phyloP scores from a whole-genome alignment of 1,140 invertebrate species.

The Artemia franciscana region DNA sequence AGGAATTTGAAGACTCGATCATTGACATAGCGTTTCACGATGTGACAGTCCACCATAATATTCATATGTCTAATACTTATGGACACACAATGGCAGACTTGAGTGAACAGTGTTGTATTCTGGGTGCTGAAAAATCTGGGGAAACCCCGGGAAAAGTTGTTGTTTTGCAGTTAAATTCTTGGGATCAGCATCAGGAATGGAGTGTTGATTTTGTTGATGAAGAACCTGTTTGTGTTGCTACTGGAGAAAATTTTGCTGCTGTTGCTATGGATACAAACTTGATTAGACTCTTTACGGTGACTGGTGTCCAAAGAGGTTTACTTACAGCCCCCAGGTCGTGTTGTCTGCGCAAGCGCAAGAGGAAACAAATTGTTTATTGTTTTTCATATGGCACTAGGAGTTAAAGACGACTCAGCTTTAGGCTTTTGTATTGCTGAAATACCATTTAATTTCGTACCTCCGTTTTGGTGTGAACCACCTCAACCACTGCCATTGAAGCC shows the following conservation, averaged over 20 bases:
- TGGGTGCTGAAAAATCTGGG: slow-evolving; percentile 38
- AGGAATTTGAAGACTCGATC: slow-evolving; percentile 27
- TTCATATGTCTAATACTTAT: slow-evolving; percentile 62
- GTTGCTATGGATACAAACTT: slow-evolving; percentile 44
- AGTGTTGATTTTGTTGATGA: slow-evolving; percentile 46
- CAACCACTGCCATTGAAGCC: slow-evolving; percentile 38
- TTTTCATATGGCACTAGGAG: slow-evolving; percentile 34
- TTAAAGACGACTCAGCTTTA: slow-evolving; percentile 10
- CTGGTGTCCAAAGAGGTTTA: slow-evolving; percentile 61
- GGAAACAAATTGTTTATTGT: slow-evolving; percentile 44
- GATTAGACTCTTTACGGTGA: slow-evolving; percentile 54
- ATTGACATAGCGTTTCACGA: slow-evolving; percentile 94
- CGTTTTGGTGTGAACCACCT: slow-evolving; percentile 16
- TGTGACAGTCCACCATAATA: slow-evolving; percentile 58
- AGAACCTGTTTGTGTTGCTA: slow-evolving; percentile 40
- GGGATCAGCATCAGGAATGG: slow-evolving; percentile 74
- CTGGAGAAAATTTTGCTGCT: slow-evolving; percentile 47
- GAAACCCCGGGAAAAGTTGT: slow-evolving; percentile 37
- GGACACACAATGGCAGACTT: slow-evolving; percentile 57
- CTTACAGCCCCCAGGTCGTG: slow-evolving; percentile 41
- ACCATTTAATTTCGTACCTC: background rate
- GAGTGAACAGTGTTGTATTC: slow-evolving; percentile 44
- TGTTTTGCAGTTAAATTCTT: slow-evolving; percentile 44
- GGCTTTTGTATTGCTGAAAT: background rate
- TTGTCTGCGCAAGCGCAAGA: slow-evolving; percentile 39